Conservation (phyloP, 2,797 vertebrate species). For the Esox masquinongy region DNA sequence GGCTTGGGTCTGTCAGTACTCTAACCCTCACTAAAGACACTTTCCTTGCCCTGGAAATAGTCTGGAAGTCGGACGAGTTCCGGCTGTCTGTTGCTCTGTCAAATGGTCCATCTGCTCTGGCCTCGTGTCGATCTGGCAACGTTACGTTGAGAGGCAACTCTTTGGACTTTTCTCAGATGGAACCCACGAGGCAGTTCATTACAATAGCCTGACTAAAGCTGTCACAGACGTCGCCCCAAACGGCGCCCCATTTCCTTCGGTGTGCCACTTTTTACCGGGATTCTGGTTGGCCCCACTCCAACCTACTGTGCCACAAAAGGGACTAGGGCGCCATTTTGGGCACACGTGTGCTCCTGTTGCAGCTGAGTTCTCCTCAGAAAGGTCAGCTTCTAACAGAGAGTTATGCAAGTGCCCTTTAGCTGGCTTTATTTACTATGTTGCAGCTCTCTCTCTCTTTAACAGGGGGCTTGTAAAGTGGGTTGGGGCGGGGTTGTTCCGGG, state of each 20-base stretch:
- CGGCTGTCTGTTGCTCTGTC: background rate
- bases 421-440: conserved; percentile 55
- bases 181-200: conserved; percentile 34
- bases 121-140: background rate
- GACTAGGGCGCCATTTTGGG: background rate
- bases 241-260: background rate
- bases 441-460: conserved; percentile 41
- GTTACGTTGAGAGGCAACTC: background rate
- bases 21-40: background rate
- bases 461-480: conserved; percentile 49
- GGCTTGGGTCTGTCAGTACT: background rate
- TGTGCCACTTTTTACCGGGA: background rate
- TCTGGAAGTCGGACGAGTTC: background rate
- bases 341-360: conserved; percentile 11
- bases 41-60: no score
- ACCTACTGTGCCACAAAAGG: background rate
- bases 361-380: conserved; percentile 55
- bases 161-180: background rate
- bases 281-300: background rate
- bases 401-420: conserved; percentile 73
- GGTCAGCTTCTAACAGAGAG: conserved; percentile 68
- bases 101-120: background rate
- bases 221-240: background rate
- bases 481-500: conserved; percentile 5
- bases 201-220: conserved; percentile 29